Percentiles rank a stretch among this genome's conserved stretches.
These are phyloP conservation scores for Notocelia uddmanniana DNA, from an alignment of 2,888 invertebrate genomes.

Conservation along the genomic window DNA sequence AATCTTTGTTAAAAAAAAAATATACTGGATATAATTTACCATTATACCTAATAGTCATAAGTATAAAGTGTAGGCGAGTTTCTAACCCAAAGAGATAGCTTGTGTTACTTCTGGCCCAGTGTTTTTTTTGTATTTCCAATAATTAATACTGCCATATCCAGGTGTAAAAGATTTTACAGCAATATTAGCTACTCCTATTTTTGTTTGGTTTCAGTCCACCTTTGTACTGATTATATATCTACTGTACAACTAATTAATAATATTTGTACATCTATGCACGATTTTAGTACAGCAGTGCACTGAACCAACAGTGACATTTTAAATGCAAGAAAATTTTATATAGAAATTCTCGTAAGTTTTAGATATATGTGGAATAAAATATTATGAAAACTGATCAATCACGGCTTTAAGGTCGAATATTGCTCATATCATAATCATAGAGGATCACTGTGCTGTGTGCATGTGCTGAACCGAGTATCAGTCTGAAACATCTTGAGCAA, in stretches of 20 bases:
- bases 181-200: background rate
- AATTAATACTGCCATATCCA: background rate
- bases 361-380: too few species aligned
- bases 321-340: background rate
- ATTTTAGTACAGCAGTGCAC: background rate
- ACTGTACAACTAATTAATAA: conserved; percentile 2
- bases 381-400: too few species aligned
- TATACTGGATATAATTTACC: background rate
- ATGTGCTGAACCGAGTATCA: too few species aligned
- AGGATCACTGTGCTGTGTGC: too few species aligned
- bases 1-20: background rate
- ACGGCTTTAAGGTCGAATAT: too few species aligned
- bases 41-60: background rate
- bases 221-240: background rate
- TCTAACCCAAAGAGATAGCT: background rate
- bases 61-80: background rate
- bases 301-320: background rate
- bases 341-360: too few species aligned
- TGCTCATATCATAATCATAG: too few species aligned
- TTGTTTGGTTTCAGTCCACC: background rate
- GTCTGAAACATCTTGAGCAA: too few species aligned
- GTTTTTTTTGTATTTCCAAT: background rate
- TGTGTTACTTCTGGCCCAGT: background rate
- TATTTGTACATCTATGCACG: conserved; percentile 11
- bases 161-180: background rate